Base-by-base conservation (phyloP, 2,797 vertebrate species). In the Cygnus olor region DNA sequence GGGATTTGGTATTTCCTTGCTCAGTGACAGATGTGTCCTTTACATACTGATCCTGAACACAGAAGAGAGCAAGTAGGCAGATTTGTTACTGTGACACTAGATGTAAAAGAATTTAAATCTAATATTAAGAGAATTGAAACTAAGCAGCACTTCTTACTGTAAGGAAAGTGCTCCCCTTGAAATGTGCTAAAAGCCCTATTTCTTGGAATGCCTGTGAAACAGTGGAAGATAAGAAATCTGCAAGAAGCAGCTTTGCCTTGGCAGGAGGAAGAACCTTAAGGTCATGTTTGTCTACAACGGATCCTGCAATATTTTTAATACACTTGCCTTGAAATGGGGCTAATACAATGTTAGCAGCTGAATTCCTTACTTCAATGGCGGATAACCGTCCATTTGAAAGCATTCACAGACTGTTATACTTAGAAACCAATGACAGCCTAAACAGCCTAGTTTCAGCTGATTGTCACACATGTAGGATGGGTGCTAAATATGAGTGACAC, bases 351-450 rank as follows among this genome's bases (percentile, higher is more conserved):
- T 85, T 91, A 89, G 57, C 68, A 88, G 47, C 63, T 80, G 80
- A 96, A 90, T 93, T 95, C 34, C 51, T 93, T 34, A 66, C 77
- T 78, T 95, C 58, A 34, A 56, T 54, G 25, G 57, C 70, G 85
- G 40, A 87, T 89, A 85, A 54, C 86, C 79, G 70, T 79, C 87
- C 76, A 81, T 61, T 80, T 90, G 83, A 90, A 95, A 83, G 82
- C 84, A 74, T 86, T 97, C 91, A 77, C 92, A 92, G 65, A 80
- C 73, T 57, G 49, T 56, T 85, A 73, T 97, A 96, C 96, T 94
- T 96, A 94, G 96, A 95, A 96, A 72, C 30, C 45, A 93, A 88
- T 82, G 89, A 76, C 91, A 95, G 38, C 24, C 7, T 25, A 51
- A 90, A 78, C 91, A 96, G 38, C 47, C 47, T 49, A 25, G 80